Base-by-base conservation (phyloP, 2,797 vertebrate genomes). In the Okamejei kenojei region DNA sequence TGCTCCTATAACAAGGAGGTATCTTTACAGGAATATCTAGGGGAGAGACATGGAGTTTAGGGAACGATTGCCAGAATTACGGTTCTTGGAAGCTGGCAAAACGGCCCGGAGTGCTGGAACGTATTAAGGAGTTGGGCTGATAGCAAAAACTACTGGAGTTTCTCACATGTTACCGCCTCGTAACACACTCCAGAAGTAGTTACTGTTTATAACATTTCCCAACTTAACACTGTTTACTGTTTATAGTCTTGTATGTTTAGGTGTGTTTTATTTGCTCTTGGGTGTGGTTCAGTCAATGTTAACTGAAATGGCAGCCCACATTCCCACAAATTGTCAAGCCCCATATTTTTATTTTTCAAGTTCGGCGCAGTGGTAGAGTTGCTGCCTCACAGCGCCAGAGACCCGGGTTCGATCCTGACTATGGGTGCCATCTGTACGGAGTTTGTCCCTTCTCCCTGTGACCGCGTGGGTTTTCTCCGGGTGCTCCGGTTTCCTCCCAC, bases 151-250 rank as follows among this genome's bases (percentile, higher is more conserved):
- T 63, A 88, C 7, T 63, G 58, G 9, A 58, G 80, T 26, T 88
- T 15, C 78, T 79, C 63, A 68, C 21, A 19, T 68, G n/a, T 88
- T 88, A 21, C 7, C n/a, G n/a, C 63, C 58, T 68, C 3, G 63
- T 88, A 68, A 88, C 84, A 65, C 63, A 88, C n/a, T 68, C 84
- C 84, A 88, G 84, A 88, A 68, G 61, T 68, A 9, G 84, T 63
- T 68, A 65, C 32, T 88, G 61, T 68, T 68, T 88, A 68, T 35
- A 88, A 88, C 32, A 35, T 63, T 88, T 88, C 32, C 84, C n/a
- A 32, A 65, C 84, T 88, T 68, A 88, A 88, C 63, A 68, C 84
- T 35, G 77, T 77, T 77, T 32, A 77, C 76, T n/a, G 61, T 88
- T 88, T 35, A 63, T 32, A 68, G n/a, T 29, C 7, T 68, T 88